These are phyloP conservation scores for Mesoclemmys tuberculata DNA, from an alignment of 2,113 vertebrate genomes.

Conservation along the genomic window DNA sequence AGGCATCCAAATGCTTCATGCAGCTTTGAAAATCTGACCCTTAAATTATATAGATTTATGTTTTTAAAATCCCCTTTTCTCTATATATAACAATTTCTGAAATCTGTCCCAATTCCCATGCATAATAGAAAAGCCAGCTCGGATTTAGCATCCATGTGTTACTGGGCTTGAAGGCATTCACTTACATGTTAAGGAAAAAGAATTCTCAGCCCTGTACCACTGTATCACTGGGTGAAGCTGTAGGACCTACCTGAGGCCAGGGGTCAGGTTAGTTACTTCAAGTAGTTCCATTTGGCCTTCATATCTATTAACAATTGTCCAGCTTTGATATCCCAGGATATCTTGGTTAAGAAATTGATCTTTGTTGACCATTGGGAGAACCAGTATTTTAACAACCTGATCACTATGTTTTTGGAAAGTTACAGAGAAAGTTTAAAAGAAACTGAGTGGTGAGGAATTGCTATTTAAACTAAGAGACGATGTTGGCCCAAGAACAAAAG, in stretches of 20 bases:
- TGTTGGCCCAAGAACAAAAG: no score
- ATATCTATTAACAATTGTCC: neutral
- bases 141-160: neutral
- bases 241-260: neutral
- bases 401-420: neutral
- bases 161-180: rapidly evolving
- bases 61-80: neutral
- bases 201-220: neutral
- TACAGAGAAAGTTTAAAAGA: neutral
- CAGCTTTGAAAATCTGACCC: constrained; percentile 6
- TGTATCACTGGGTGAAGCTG: neutral
- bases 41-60: neutral
- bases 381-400: neutral
- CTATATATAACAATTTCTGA: neutral
- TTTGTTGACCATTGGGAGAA: rapidly evolving
- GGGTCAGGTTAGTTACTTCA: neutral
- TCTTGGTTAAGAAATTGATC: neutral
- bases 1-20: neutral
- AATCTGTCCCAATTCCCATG: neutral
- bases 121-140: neutral
- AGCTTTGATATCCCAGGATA: neutral
- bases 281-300: neutral
- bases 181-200: neutral
- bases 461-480: no score
- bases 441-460: no score